Base-by-base conservation (phyloP, 2,797 vertebrate species). In the Tangara arthus region DNA sequence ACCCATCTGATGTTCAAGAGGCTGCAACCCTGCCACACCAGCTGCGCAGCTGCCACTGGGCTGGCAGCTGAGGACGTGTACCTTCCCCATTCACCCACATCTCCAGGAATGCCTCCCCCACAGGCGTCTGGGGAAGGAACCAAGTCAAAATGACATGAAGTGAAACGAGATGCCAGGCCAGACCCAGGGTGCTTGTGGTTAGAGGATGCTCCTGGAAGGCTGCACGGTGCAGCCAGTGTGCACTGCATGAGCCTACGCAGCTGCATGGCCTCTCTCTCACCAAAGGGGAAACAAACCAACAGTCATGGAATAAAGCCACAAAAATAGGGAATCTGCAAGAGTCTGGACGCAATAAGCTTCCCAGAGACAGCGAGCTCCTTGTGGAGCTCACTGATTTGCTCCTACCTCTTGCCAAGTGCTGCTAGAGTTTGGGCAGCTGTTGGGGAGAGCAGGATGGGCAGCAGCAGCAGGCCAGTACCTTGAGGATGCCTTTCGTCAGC, bases 321-420 rank as follows among this genome's bases (percentile, higher is more conserved):
- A 65, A 86, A 66, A 70, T 7, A 78, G 42, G 20, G 19, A 15
- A 41, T 37, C 35, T 75, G 41, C 49, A 64, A 71, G n/a, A 68
- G 37, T 79, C 26, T 63, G 52, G 39, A 61, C 42, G 11, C 14
- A 65, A 37, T 39, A 81, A 55, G 41, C 41, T 55, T 50, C 28
- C n/a, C 35, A 39, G 21, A 69, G 64, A 30, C 27, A 41, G 23
- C n/a, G 24, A 80, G 11, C 30, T 61, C 50, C 41, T 68, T 5
- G 1, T 82, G 30, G 42, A 80, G 37, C 32, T 90, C 69, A 55
- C 23, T 55, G 30, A 26, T 70, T 90, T 89, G 47, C 30, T 76
- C 26, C 34, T 18, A 47, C 28, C 20, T 39, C 46, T 72, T 41
- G 8, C 35, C 35, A 70, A 69, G n/a, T 0, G 0, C 37, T 50